Evolutionary conservation across 2,888 invertebrate species (phyloP).

Genomic region (Sipunculus nudus): DNA sequence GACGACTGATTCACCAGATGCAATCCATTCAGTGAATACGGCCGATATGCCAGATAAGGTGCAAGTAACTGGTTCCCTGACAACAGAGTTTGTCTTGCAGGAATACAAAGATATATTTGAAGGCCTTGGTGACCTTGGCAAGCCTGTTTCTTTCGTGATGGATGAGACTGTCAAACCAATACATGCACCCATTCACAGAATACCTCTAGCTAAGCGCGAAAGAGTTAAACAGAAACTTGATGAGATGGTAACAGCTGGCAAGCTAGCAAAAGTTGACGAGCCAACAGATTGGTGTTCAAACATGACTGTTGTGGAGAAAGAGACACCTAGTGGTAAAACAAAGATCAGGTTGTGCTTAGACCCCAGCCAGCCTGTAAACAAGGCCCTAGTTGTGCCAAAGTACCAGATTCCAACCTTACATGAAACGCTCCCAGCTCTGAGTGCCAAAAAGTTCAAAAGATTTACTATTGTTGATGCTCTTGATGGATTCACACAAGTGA

Average conservation of each 20-base stretch:
- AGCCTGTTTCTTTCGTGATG: neutral
- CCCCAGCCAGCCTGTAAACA: slow-evolving; percentile 19
- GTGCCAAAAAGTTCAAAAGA: neutral
- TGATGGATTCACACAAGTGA: slow-evolving; percentile 11
- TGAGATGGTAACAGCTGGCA: neutral
- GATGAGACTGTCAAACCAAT: neutral
- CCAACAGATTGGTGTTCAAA: slow-evolving; percentile 12
- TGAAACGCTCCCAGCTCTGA: slow-evolving; percentile 2
- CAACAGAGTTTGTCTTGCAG: no score
- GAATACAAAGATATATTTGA: slow-evolving; percentile 1
- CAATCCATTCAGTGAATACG: no score
- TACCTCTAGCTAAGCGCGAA: slow-evolving; percentile 3
- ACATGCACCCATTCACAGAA: slow-evolving; percentile 4
- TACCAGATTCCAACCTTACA: slow-evolving; percentile 12
- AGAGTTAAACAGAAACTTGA: neutral
- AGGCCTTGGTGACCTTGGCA: slow-evolving; percentile 3
- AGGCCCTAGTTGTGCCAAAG: slow-evolving; percentile 3
- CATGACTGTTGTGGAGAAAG: neutral
- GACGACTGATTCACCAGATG: no score
- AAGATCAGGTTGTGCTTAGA: slow-evolving; percentile 16
- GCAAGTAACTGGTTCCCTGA: no score
- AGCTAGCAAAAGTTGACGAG: neutral
- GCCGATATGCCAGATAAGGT: no score
- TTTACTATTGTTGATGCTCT: slow-evolving; percentile 7
- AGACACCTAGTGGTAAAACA: slow-evolving; percentile 3